Evolutionary conservation across 2,113 vertebrate genomes (phyloP).

Genomic region (Larimichthys crocea): DNA sequence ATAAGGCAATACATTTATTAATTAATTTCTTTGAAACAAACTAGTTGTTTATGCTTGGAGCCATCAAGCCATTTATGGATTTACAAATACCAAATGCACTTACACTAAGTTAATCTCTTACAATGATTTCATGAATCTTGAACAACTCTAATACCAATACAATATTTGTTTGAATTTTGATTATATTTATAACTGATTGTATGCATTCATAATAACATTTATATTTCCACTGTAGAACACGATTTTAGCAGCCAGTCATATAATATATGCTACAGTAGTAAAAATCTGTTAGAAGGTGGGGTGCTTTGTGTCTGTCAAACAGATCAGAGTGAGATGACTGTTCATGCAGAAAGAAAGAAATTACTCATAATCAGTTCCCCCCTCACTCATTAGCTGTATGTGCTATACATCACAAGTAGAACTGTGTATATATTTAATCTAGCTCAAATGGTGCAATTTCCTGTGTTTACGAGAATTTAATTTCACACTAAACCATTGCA

Average conservation of each 20-base stretch:
- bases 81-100: too few relatives aligned
- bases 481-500: constrained; percentile 39
- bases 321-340: constrained; percentile 37
- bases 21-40: too few relatives aligned
- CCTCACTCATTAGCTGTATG: constrained; percentile 58
- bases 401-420: constrained; percentile 57
- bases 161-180: not conserved
- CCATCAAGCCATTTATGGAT: too few relatives aligned
- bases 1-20: too few relatives aligned
- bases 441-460: constrained; percentile 61
- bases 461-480: constrained; percentile 62
- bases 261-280: constrained; percentile 1
- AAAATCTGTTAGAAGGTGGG: not conserved
- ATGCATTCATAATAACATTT: not conserved
- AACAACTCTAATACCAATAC: not conserved
- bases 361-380: constrained; percentile 56
- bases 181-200: not conserved
- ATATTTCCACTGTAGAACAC: not conserved
- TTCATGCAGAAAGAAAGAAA: constrained; percentile 31
- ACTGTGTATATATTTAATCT: constrained; percentile 46
- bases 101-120: too few relatives aligned
- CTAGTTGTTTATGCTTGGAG: too few relatives aligned
- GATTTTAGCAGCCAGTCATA: not conserved
- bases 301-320: constrained; percentile 17
- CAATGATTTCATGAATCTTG: not conserved